Conservation (phyloP, 2,113 vertebrate genomes). For the Pelecanus crispus region DNA sequence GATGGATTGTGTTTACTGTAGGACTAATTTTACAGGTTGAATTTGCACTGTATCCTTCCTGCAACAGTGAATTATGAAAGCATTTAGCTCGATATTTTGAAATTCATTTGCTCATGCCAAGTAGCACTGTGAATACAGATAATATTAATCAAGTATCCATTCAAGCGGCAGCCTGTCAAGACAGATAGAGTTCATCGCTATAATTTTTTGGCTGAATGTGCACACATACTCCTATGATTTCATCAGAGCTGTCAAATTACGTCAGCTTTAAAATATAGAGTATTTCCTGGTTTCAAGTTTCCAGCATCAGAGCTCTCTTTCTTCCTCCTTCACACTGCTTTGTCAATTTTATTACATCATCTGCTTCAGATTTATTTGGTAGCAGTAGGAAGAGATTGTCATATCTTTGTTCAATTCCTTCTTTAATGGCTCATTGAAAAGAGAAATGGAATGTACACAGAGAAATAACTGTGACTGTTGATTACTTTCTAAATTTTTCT, state of each 20-base stretch:
- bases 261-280: not conserved
- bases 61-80: not conserved
- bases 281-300: not conserved
- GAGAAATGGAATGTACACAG: not conserved
- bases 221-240: not conserved
- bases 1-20: not conserved
- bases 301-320: not conserved
- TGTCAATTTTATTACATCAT: not conserved
- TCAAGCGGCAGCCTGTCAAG: constrained; percentile 17
- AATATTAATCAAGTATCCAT: constrained; percentile 16
- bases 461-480: not conserved
- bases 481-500: not conserved
- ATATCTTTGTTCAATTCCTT: not conserved
- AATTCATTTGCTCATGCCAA: constrained; percentile 20
- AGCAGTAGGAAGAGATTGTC: not conserved
- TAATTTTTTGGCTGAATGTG: constrained; percentile 27
- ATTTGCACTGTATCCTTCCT: not conserved
- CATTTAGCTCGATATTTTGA: constrained; percentile 20
- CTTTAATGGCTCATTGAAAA: not conserved
- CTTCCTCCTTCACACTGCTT: not conserved
- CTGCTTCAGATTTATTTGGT: not conserved
- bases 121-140: constrained; percentile 9
- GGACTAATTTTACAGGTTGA: not conserved
- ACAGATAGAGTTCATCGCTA: not conserved
- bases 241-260: constrained; percentile 20